phyloP scores from a whole-genome alignment of 1,140 invertebrate species.

The Alviniconcha marisindica region DNA sequence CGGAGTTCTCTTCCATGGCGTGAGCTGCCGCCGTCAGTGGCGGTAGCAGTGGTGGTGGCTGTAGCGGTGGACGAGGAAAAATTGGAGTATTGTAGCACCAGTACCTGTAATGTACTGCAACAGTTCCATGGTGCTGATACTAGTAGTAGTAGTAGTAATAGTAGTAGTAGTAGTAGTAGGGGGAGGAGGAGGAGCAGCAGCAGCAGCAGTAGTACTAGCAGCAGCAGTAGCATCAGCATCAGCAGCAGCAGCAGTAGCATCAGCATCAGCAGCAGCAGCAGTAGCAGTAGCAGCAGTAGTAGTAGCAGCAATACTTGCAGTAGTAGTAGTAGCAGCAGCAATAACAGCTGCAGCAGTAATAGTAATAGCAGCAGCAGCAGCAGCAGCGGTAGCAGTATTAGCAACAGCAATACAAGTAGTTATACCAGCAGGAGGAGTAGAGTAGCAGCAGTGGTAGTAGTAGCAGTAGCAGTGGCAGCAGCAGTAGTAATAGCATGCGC shows the following conservation, averaged over 20 bases:
- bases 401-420: background rate
- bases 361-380: too few relatives aligned
- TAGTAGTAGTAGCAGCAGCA: too few relatives aligned
- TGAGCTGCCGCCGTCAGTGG: too few relatives aligned
- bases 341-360: too few relatives aligned
- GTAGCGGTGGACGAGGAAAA: background rate
- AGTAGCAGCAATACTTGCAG: too few relatives aligned
- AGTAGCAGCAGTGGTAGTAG: constrained; percentile 10
- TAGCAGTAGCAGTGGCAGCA: constrained; percentile 11
- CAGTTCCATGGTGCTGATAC: background rate
- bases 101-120: background rate
- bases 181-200: too few relatives aligned
- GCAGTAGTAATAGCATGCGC: background rate
- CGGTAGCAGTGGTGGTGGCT: too few relatives aligned
- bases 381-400: background rate
- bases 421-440: background rate
- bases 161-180: constrained; percentile 11
- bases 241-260: too few relatives aligned
- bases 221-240: too few relatives aligned
- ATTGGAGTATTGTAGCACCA: background rate
- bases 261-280: too few relatives aligned
- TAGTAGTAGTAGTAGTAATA: constrained; percentile 12
- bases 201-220: too few relatives aligned
- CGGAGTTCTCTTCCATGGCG: too few relatives aligned
- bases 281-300: constrained; percentile 5